Base-by-base conservation (phyloP, 2,888 invertebrate genomes). In the Cosmia pyralina region DNA sequence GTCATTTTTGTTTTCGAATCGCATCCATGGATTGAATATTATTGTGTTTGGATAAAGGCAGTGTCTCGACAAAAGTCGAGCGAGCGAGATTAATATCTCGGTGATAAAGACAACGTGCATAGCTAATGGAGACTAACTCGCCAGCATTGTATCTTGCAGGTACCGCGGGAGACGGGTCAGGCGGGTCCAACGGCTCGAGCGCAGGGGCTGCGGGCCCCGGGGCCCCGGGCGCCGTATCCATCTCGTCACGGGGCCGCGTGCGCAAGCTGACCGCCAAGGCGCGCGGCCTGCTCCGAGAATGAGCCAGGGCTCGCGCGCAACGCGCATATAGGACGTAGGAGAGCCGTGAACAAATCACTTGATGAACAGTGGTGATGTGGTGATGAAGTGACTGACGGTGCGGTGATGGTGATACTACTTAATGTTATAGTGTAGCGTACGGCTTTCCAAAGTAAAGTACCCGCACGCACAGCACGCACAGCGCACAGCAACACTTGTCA, bases 261-360 rank as follows among this genome's bases (percentile, higher is more conserved):
- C 97, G 99, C 69, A 98, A 98, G 93, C 97, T 98, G 86, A 98
- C 98, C 44, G 97, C 98, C 72, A 97, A 98, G 90, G 98, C 98
- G 77, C 96, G 98, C 68, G 98, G 98, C 66, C 96, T 97, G 85
- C 92, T 97, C 78, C 90, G 94, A 50, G 96, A 96, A 81, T 96
- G 89, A 90, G 84, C 68, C 77, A 46, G 65, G 57, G 65, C 75
- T 55, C 60, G 79, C 11, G 57, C 67, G n/a, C 69, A 13, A 4
- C 57, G 76, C 48, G 50, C 81, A n/a, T 46, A 0, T 10, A 3
- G 46, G 17, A 28, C 41, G 0, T 58, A 65, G 57, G n/a, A 53
- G n/a, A 8, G 17, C 13, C 2, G 44, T 0, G 28, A 19, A 44
- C 62, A 4, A 17, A 22, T 17, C 1, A 17, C 15, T 22, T 5